phyloP scores from a whole-genome alignment of 2,113 vertebrate species.

The Cephalopholis sonnerati region DNA sequence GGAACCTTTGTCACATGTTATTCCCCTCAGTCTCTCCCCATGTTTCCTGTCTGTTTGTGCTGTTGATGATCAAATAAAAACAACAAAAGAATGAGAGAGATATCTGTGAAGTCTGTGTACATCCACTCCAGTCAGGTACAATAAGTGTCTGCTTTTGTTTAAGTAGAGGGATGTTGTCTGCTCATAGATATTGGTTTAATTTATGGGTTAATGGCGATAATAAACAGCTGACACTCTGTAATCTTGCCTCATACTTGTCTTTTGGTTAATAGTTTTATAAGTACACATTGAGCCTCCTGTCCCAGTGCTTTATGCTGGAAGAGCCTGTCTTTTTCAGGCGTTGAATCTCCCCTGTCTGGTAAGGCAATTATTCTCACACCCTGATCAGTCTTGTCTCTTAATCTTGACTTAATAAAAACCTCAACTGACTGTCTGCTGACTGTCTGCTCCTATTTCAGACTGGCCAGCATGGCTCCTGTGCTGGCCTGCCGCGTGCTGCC shows the following conservation, averaged over 20 bases:
- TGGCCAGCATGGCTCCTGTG: conserved; percentile 82
- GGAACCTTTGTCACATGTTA: neutral
- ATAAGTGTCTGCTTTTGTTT: neutral
- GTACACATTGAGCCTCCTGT: neutral
- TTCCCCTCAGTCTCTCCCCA: neutral
- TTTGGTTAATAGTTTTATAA: neutral
- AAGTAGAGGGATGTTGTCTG: too few species aligned
- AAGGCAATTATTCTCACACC: conserved; percentile 1
- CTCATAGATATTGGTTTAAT: too few species aligned
- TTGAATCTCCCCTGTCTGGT: neutral
- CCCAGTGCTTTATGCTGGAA: neutral
- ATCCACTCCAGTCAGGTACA: neutral
- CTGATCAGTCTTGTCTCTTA: neutral
- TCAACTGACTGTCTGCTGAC: too few species aligned
- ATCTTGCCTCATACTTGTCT: neutral
- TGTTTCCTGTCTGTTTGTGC: neutral
- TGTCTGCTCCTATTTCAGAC: conserved; percentile 56
- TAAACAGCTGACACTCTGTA: neutral
- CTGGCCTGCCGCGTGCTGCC: conserved; percentile 82
- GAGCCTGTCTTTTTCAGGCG: conserved; percentile 2
- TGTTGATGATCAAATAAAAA: neutral
- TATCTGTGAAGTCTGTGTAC: neutral
- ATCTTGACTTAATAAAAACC: conserved; percentile 4
- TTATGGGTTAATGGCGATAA: neutral
- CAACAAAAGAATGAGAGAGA: neutral